phyloP scores from a whole-genome alignment of 92 coral and sea anemone species.

The Blastomussa wellsi region DNA sequence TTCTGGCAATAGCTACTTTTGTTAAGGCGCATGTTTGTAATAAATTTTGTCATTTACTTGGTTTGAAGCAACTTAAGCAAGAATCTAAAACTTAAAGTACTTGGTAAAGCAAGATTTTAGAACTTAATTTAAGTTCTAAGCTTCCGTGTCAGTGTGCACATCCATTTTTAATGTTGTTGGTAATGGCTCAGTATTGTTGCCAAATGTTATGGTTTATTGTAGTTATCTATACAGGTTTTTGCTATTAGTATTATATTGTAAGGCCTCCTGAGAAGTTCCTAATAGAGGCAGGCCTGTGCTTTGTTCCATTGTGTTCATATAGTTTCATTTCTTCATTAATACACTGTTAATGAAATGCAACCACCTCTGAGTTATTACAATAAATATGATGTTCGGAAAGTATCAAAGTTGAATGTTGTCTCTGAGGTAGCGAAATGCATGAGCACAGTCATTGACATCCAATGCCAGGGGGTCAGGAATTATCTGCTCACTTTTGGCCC shows the following conservation, averaged over 20 bases:
- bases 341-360: constrained; percentile 17
- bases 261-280: not conserved
- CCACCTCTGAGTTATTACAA: not conserved
- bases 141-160: too few relatives aligned
- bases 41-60: constrained; percentile 25
- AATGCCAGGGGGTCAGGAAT: constrained; percentile 45
- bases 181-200: not conserved
- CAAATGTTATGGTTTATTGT: not conserved
- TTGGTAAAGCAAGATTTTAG: not conserved
- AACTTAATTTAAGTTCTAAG: too few relatives aligned
- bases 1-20: constrained; percentile 22
- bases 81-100: constrained; percentile 1
- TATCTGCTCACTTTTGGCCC: constrained; percentile 53
- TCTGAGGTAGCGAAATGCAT: constrained; percentile 61
- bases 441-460: constrained; percentile 45
- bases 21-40: constrained; percentile 26
- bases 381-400: constrained; percentile 1
- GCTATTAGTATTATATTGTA: constrained; percentile 7
- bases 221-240: not conserved
- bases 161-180: not conserved
- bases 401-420: constrained; percentile 51
- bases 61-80: constrained; percentile 11
- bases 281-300: too few relatives aligned
- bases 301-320: constrained; percentile 19
- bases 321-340: constrained; percentile 16